Percentiles rank a stretch among this genome's conserved stretches.
phyloP scores from a whole-genome alignment of 2,888 invertebrate genomes.

The Trisateles emortualis region DNA sequence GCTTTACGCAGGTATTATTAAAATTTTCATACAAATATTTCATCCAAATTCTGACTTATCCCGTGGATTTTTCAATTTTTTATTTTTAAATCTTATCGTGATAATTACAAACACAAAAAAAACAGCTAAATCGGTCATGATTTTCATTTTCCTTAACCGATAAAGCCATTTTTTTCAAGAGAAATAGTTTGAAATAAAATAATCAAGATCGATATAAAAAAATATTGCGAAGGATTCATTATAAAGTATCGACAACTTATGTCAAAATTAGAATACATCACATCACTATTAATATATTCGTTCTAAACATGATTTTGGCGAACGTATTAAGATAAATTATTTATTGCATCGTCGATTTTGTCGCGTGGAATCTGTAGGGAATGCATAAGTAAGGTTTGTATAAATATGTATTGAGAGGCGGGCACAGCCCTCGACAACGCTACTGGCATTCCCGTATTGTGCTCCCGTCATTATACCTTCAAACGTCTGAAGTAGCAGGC shows the following conservation, averaged over 20 bases:
- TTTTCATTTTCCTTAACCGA: too few relatives aligned
- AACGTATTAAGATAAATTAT: constrained; percentile 54
- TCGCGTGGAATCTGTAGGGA: constrained; percentile 44
- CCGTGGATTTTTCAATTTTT: too few relatives aligned
- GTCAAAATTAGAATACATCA: constrained; percentile 45
- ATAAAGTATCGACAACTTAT: constrained; percentile 40
- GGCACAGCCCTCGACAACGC: constrained; percentile 68
- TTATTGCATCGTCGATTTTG: constrained; percentile 30
- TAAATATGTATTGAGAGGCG: constrained; percentile 84
- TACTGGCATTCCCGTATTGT: constrained; percentile 74
- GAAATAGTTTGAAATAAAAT: too few relatives aligned
- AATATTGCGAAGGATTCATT: not conserved
- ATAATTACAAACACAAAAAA: too few relatives aligned
- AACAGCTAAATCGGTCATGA: too few relatives aligned
- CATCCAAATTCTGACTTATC: too few relatives aligned
- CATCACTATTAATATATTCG: constrained; percentile 48
- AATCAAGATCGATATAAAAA: not conserved
- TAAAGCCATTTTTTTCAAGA: too few relatives aligned
- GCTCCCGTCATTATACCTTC: constrained; percentile 73
- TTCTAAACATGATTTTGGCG: constrained; percentile 47
- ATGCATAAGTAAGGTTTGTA: constrained; percentile 59
- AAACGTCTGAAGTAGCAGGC: constrained; percentile 70
- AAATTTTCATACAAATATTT: too few relatives aligned
- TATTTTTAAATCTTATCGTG: too few relatives aligned
- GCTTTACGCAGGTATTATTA: too few relatives aligned